Conservation (phyloP, 92 coral and sea anemone genomes). For the Blastomussa wellsi region DNA sequence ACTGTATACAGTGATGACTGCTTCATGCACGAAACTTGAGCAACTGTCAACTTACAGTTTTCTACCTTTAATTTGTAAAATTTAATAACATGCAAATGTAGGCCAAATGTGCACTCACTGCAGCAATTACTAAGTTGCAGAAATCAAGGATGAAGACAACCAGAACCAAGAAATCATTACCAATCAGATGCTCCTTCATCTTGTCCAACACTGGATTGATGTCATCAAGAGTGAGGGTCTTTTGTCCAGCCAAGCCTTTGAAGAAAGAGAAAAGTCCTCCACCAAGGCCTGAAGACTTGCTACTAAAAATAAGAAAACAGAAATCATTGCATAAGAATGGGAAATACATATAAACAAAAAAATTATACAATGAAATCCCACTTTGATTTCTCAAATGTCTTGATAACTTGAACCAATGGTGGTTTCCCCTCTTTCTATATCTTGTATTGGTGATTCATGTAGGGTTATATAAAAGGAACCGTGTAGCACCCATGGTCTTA, state of each 20-base stretch:
- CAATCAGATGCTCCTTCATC: constrained; percentile 95
- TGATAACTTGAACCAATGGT: too few relatives aligned
- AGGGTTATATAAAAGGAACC: too few relatives aligned
- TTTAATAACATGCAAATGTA: too few relatives aligned
- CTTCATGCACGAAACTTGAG: too few relatives aligned
- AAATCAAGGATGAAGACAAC: not conserved
- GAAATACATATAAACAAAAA: not conserved
- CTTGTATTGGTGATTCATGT: too few relatives aligned
- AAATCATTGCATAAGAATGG: not conserved
- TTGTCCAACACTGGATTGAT: constrained; percentile 94
- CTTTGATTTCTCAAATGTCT: too few relatives aligned
- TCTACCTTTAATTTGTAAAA: too few relatives aligned
- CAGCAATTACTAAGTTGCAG: too few relatives aligned
- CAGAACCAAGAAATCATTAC: constrained; percentile 33
- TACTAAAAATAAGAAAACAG: not conserved
- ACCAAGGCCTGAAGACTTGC: constrained; percentile 54
- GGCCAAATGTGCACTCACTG: not conserved
- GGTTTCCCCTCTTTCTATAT: too few relatives aligned
- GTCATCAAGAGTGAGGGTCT: constrained; percentile 82
- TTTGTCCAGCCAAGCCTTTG: constrained; percentile 97
- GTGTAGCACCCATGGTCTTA: too few relatives aligned
- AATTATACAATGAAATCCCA: not conserved
- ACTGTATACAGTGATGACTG: too few relatives aligned
- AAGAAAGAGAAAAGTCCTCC: constrained; percentile 97
- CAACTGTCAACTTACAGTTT: too few relatives aligned